These are phyloP conservation scores for Centroberyx gerrardi DNA, from an alignment of 2,797 vertebrate species.

Conservation along the genomic window DNA sequence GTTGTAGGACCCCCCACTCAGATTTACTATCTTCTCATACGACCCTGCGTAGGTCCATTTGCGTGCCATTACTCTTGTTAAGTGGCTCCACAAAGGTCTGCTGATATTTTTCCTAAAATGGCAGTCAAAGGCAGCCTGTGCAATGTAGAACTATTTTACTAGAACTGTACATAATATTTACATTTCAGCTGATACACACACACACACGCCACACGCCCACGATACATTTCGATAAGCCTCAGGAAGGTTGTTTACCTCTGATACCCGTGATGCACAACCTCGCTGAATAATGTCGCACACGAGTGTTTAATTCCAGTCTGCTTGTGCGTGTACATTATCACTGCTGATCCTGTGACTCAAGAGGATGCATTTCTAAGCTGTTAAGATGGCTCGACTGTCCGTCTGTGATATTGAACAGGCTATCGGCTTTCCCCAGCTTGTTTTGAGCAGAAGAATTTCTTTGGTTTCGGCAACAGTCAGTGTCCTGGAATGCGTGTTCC, in stretches of 20 bases:
- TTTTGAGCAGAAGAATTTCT: constrained; percentile 64
- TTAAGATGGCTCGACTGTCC: background rate
- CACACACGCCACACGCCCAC: background rate
- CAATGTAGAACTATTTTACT: constrained; percentile 11
- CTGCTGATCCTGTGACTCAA: background rate
- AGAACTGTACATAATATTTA: constrained; percentile 53
- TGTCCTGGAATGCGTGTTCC: constrained; percentile 70
- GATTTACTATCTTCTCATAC: constrained; percentile 56
- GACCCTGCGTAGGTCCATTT: constrained; percentile 23
- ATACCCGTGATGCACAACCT: background rate
- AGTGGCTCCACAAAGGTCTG: constrained; percentile 41
- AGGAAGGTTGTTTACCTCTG: constrained; percentile 4
- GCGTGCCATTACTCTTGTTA: constrained; percentile 22
- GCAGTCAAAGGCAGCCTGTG: constrained; percentile 17
- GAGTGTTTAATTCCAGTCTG: background rate
- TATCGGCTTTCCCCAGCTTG: constrained; percentile 1
- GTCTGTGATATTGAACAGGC: background rate
- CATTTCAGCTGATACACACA: constrained; percentile 32
- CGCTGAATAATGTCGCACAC: background rate
- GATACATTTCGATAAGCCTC: background rate
- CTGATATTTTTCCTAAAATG: constrained; percentile 52
- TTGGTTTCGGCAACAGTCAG: constrained; percentile 57
- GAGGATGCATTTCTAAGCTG: background rate
- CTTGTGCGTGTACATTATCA: background rate
- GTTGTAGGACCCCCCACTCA: constrained; percentile 21